These are phyloP conservation scores for Prionailurus bengalensis DNA, from an alignment of 2,113 vertebrate species.

Conservation along the genomic window DNA sequence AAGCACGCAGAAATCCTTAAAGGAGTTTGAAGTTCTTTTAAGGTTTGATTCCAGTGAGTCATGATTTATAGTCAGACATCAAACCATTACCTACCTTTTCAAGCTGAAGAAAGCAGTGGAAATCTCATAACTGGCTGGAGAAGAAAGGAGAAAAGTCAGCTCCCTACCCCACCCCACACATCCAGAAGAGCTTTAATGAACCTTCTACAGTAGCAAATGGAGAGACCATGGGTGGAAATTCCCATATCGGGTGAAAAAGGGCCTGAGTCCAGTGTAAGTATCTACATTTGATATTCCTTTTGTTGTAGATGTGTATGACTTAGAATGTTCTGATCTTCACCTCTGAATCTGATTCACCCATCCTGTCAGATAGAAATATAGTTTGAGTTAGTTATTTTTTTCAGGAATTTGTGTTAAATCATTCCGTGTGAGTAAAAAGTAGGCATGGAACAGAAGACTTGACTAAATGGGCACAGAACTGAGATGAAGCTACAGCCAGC, in stretches of 20 bases:
- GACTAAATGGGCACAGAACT: not conserved
- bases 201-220: not conserved
- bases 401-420: not conserved
- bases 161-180: not conserved
- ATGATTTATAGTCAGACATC: conserved; percentile 27
- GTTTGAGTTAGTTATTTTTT: not conserved
- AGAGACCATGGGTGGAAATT: not conserved
- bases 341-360: not conserved
- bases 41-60: not conserved
- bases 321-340: not conserved
- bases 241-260: not conserved
- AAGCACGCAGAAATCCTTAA: not conserved
- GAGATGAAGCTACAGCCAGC: not conserved
- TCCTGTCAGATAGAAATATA: not conserved
- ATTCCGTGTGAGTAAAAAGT: not conserved
- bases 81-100: not conserved
- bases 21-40: conserved; percentile 13
- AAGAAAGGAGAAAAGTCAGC: conserved; percentile 2
- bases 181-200: conserved; percentile 32
- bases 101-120: not conserved
- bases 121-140: not conserved
- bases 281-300: not conserved
- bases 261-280: not conserved
- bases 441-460: not conserved
- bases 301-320: not conserved